Conservation (phyloP, 1,140 invertebrate genomes). For the Drosophila murphyi region DNA sequence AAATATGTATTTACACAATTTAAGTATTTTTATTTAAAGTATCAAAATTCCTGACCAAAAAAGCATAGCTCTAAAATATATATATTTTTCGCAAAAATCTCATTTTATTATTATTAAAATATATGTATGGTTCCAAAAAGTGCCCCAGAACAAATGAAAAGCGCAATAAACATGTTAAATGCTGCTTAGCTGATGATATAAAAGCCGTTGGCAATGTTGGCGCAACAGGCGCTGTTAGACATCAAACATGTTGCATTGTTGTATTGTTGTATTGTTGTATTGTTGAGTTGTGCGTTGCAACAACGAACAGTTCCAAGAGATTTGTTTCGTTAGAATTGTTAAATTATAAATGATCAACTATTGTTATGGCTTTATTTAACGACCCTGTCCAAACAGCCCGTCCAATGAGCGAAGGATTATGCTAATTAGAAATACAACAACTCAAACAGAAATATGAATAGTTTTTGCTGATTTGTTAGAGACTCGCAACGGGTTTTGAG, state of each 20-base stretch:
- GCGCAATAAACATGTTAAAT: not conserved
- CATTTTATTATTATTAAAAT: too few species aligned
- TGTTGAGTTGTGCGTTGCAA: conserved; percentile 23
- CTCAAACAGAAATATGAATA: not conserved
- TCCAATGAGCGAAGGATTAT: not conserved
- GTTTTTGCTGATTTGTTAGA: conserved; percentile 2
- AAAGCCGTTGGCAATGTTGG: conserved; percentile 14
- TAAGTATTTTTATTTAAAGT: too few species aligned
- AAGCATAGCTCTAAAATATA: too few species aligned
- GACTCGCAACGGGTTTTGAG: conserved; percentile 22
- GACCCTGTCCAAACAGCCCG: too few species aligned
- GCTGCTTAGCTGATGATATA: conserved; percentile 5
- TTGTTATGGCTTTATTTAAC: not conserved
- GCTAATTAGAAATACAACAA: not conserved
- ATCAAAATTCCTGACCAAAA: too few species aligned
- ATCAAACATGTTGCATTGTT: conserved; percentile 38
- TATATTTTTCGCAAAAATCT: too few species aligned
- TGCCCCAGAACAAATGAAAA: too few species aligned
- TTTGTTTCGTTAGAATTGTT: not conserved
- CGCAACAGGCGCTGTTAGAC: conserved; percentile 34
- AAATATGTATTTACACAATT: too few species aligned
- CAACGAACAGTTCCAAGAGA: not conserved
- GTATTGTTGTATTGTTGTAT: conserved; percentile 39
- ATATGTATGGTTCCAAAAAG: too few species aligned
- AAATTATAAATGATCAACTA: conserved; percentile 1